Evolutionary conservation across 1,140 invertebrate genomes (phyloP), one percentile per base, ranked within the genome.

Genomic region (Drosophila truncata): DNA sequence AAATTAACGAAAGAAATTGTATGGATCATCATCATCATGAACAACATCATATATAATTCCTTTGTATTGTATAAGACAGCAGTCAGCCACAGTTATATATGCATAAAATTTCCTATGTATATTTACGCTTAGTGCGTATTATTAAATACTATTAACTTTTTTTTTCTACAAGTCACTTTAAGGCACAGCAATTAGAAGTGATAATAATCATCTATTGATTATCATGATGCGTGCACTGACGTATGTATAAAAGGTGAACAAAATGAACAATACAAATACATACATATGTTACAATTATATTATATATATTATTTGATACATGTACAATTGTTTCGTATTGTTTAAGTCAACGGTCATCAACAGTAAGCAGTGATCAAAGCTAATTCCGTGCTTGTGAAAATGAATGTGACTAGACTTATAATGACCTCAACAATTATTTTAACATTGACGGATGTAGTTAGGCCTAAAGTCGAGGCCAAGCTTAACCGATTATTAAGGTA

Each of bases 361-460:
- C 42, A 44, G n/a, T 50, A 31, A 14, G n/a, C n/a, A 13, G 18
- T 20, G 3, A 14, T 11, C 16, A 29, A 18, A 18, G 16, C 13
- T 27, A 47, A 10, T 33, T 52, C 10, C 18, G 29, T 33, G 49
- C 11, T 52, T 52, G 13, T 33, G 27, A 20, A 52, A 20, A 52
- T 52, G 49, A 33, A 33, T 52, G 49, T 52, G 49, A 52, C 33
- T 20, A 20, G 49, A 52, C 49, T 52, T 52, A 9, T 20, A 52
- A 52, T 52, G 49, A 52, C 49, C 29, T 18, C 29, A 13, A 33
- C 49, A 18, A 52, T 33, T 52, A 52, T 52, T 52, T 52, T 8
- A 18, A 14, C 11, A 33, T 52, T 52, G 49, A 20, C n/a, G 11
- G 18, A 8, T 52, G 18, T 33, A 18, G 49, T 27, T 33, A 33